A percentile compares a stretch with the other conserved stretches of the same genome.
Evolutionary conservation across 1,140 invertebrate species (phyloP).

Genomic region (Berghia stephanieae): DNA sequence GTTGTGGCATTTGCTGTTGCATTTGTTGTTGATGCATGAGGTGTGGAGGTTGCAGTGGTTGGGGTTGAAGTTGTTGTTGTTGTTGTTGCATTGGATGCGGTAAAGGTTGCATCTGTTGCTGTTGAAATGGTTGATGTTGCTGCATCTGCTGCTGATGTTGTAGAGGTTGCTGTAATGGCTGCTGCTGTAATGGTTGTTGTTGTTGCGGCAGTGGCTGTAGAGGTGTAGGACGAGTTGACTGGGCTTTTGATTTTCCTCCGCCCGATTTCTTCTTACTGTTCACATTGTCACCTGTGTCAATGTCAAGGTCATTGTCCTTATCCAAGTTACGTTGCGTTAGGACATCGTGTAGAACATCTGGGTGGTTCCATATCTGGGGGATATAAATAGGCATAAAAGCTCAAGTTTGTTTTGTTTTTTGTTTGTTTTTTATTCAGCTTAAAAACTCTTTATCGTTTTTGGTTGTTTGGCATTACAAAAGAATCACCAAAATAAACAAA

Average conservation of each 20-base stretch:
- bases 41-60: not conserved
- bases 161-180: not conserved
- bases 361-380: slow-evolving; percentile 96
- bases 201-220: slow-evolving; percentile 5
- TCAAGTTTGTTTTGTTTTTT: not conserved
- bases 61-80: not conserved
- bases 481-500: too few relatives aligned
- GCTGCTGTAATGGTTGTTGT: slow-evolving; percentile 1
- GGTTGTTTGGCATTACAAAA: too few relatives aligned
- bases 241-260: slow-evolving; percentile 32
- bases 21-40: slow-evolving; percentile 15
- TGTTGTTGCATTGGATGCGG: slow-evolving; percentile 9
- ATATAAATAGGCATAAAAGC: not conserved
- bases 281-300: slow-evolving; percentile 74
- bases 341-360: slow-evolving; percentile 92
- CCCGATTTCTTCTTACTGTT: slow-evolving; percentile 40
- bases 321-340: slow-evolving; percentile 77
- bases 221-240: slow-evolving; percentile 34
- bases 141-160: too few relatives aligned
- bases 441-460: too few relatives aligned
- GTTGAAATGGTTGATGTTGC: too few relatives aligned
- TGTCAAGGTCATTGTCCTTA: slow-evolving; percentile 89
- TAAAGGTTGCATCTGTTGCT: too few relatives aligned
- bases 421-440: too few relatives aligned
- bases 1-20: too few relatives aligned